Evolutionary conservation across 2,888 invertebrate species (phyloP), one percentile per base, ranked within the genome.

Genomic region (Papilio gigon): DNA sequence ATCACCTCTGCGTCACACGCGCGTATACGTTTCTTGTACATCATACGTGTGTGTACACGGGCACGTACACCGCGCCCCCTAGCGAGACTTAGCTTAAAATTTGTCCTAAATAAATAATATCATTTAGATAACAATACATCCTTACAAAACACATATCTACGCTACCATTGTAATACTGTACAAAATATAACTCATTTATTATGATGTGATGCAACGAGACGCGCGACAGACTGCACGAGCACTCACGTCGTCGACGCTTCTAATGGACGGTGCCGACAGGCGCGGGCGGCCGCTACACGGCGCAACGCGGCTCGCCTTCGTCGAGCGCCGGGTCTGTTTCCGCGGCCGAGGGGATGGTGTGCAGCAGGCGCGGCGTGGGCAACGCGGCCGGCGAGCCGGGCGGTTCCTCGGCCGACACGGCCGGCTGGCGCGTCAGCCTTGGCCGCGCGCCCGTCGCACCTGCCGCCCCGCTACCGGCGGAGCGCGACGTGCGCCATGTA

Each of bases 401-500:
- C 59, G 95, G 94, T 80, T 96, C 96, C 72, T 96, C 96, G 78
- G 95, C 96, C 79, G 95, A 94, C 70, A 97, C 93, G 14, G 97
- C 97, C 76, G 95, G 94, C 85, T 97, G 97, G 8, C 97, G 96
- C 96, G 0, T 73, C 61, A 75, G 74, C 20, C 76, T 75, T 64
- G 77, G 76, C 70, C 94, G 94, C 22, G 94, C 95, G 80, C 1
- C 95, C 95, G 0, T 94, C 40, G 71, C 73, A 65, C 65, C 72
- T 96, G 4, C 96, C 92, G 5, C 95, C 95, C 61, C 97, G 3
- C 95, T 95, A 68, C 95, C 95, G 81, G 96, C 97, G 58, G 97
- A 97, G 64, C 97, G 93, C 11, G 97, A 97, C 79, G 97, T 94
- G 71, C 97, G 93, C 95, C 97, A 98, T 67, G 97, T 97, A 78